Evolutionary conservation across 2,888 invertebrate species (phyloP), one percentile per base, ranked within the genome.

Genomic region (Zonitis immaculata): DNA sequence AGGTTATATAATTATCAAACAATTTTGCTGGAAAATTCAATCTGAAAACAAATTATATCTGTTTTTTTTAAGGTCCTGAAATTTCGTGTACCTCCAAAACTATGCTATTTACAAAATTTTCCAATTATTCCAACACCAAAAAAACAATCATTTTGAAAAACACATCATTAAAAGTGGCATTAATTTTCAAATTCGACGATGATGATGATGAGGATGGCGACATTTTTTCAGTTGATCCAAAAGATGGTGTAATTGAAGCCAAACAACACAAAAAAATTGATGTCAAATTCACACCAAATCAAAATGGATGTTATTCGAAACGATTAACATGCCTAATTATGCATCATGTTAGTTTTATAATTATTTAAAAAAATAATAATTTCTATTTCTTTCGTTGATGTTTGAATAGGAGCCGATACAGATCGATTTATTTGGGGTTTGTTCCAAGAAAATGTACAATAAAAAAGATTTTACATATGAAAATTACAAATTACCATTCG

Each of bases 261-360:
- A 14, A 42, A 20, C 22, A 50, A 30, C 28, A 39, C 30, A 28
- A 12, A 8, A 30, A 39, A 2, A 35, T 56, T n/a, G 44, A 46
- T 14, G 44, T 56, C 2, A 56, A 35, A 26, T 56, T 56, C 26
- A 7, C 7, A 5, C 32, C 52, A 9, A 26, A 47, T 39, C 20
- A 16, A 32, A 7, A 16, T 3, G 28, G 54, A 35, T 46, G 46
- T 4, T 56, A 56, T 20, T 35, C 56, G 2, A 49, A 26, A 26
- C 42, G 47, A 20, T 14, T 56, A 3, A 32, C 28, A n/a, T 56
- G 56, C 22, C 30, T 56, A 3, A 39, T 56, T 22, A 14, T 50
- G 12, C 8, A 52, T 20, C 52, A 56, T 26, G 47, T 52, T 12
- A 48, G 39, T 18, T 16, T 28, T 35, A 16, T 16, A 6, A 47